Base-by-base conservation (phyloP, 2,888 invertebrate species). In the Xestia ashworthii region DNA sequence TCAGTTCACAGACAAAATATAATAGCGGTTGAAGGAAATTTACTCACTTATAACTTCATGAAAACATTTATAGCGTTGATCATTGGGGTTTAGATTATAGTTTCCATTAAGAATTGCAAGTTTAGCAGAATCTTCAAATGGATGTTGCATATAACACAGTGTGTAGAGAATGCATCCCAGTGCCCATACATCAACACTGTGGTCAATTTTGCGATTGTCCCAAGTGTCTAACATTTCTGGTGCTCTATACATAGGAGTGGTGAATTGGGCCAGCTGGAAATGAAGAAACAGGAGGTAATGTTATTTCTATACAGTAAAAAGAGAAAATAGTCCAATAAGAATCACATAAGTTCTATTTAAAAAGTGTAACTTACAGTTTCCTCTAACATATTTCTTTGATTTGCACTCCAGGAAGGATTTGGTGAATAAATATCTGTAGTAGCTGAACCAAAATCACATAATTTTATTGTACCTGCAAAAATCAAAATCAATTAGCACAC, bases 151-250 rank as follows among this genome's bases (percentile, higher is more conserved):
- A 92, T 98, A 99, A 94, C 99, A 99, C 32, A 99, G 95, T 68
- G 98, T 98, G 94, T 99, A 99, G 22, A 99, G 96, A 84, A 99
- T 98, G 94, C 99, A 99, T 12, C 99, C 99, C 22, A 99, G 96
- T 0, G 99, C 99, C 99, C 99, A 99, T 58, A 99, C 97, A 95
- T 99, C 99, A 3, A 98, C 98, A 65, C 98, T 98, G 85, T 98
- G 97, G 76, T 99, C 99, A 87, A 99, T 99, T 82, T 98, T 98
- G 92, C 98, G 98, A 93, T 99, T 99, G 91, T 98, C 99, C 98
- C 99, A 99, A 8, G 99, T 99, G 93, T 99, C 99, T 84, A 99
- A 97, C 98, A 99, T 99, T 97, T 99, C 99, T 50, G 99, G 99
- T 0, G 99, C 98, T 93, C 99, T 97, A 95, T 99, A 99, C 99